A percentile compares a stretch with the other conserved stretches of the same genome.
Conservation (phyloP, 2,797 vertebrate genomes). For the Propithecus perrieri region DNA sequence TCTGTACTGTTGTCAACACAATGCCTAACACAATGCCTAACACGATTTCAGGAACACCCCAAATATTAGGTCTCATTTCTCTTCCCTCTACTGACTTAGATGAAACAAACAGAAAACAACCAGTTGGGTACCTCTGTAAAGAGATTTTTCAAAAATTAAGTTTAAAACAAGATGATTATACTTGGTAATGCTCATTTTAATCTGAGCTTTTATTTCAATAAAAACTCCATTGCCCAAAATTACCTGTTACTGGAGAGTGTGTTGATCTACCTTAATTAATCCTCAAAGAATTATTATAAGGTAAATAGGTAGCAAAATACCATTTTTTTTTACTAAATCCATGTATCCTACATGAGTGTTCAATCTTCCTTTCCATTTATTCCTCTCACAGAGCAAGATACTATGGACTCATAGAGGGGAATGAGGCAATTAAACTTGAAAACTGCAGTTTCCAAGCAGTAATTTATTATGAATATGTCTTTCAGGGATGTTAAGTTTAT, state of each 20-base stretch:
- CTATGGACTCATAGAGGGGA: constrained; percentile 67
- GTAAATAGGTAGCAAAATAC: neutral
- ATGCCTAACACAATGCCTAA: neutral
- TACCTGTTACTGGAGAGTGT: neutral
- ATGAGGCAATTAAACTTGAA: constrained; percentile 69
- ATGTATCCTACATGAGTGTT: neutral
- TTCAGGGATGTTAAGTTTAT: constrained; percentile 78
- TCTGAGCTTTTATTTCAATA: neutral
- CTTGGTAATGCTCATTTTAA: neutral
- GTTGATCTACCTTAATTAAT: constrained; percentile 7
- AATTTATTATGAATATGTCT: constrained; percentile 77
- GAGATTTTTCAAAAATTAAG: neutral
- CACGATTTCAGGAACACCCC: neutral
- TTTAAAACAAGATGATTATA: neutral
- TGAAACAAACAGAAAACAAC: neutral
- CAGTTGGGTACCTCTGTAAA: neutral
- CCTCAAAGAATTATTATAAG: neutral
- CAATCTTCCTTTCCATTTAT: constrained; percentile 30
- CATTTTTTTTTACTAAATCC: constrained; percentile 14
- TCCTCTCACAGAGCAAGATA: neutral
- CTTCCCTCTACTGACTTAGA: neutral
- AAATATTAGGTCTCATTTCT: neutral
- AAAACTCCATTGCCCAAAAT: neutral
- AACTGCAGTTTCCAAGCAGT: constrained; percentile 62
- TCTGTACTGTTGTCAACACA: neutral